Percentiles rank a stretch among this genome's conserved stretches.
phyloP scores from a whole-genome alignment of 1,140 invertebrate species.

The Brachionus plicatilis region DNA sequence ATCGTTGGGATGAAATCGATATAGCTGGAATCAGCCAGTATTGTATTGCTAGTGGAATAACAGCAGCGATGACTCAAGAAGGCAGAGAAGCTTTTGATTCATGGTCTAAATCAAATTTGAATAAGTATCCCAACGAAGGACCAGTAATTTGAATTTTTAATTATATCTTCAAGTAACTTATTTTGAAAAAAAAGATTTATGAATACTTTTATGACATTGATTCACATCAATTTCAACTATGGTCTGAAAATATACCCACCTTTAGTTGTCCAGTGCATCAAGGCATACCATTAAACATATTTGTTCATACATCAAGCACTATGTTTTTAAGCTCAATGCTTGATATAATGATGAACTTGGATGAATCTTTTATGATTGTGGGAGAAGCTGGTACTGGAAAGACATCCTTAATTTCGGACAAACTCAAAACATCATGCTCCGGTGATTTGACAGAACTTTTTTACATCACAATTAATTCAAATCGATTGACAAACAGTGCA shows the following conservation, averaged over 20 bases:
- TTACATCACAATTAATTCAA: constrained; percentile 51
- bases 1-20: constrained; percentile 6
- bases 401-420: constrained; percentile 51
- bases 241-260: constrained; percentile 50
- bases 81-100: background rate
- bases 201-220: constrained; percentile 53
- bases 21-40: background rate
- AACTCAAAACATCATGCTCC: constrained; percentile 53
- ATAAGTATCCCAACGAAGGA: constrained; percentile 11
- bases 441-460: constrained; percentile 55
- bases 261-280: constrained; percentile 49
- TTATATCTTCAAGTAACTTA: background rate
- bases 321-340: constrained; percentile 46
- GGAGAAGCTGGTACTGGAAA: constrained; percentile 55
- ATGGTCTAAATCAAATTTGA: constrained; percentile 14
- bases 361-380: constrained; percentile 52
- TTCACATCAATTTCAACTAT: constrained; percentile 50
- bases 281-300: constrained; percentile 52
- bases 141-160: background rate
- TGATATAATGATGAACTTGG: constrained; percentile 50
- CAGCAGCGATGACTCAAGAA: constrained; percentile 9
- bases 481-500: constrained; percentile 45
- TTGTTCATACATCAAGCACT: constrained; percentile 52
- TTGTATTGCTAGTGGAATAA: constrained; percentile 20
- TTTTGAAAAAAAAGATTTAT: constrained; percentile 21